Base-by-base conservation (phyloP, 2,797 vertebrate species). In the Myripristis jacobus region DNA sequence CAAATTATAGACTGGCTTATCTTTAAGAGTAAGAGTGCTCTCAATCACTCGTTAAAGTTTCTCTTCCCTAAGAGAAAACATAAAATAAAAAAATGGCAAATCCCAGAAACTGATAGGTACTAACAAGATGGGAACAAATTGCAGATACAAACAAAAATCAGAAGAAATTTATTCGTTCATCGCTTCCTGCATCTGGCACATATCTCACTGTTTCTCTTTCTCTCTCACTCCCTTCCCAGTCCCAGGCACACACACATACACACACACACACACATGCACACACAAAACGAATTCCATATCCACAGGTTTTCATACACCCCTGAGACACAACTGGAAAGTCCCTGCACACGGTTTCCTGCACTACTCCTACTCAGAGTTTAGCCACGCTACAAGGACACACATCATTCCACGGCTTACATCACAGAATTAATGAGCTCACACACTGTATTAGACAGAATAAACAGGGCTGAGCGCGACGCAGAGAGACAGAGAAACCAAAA, bases 271-370 rank as follows among this genome's bases (percentile, higher is more conserved):
- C 24, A 56, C 36, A 72, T 36, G 66, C 57, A 75, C 70, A 74
- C 62, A 25, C 70, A 66, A 61, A 80, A 81, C 66, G 87, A 75
- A 90, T 80, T 84, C 88, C 77, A 82, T 80, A 85, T 82, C 66
- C 82, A 75, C 76, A 66, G 67, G 70, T 83, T 89, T 88, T 89
- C 75, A 70, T 83, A 51, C 81, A 70, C 88, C 87, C 88, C 79
- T 43, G 84, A 89, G 86, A 87, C 73, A 53, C 59, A 75, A 84
- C 85, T 92, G 90, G 88, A 89, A 90, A 85, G 80, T 82, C 75
- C 90, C 60, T 13, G 59, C 13, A 1, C 58, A 75, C 41, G 4
- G 54, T 85, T 89, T 87, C 86, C 80, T 75, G 81, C 79, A 62
- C 47, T 73, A 82, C 91, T 89, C 90, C 90, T 84, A 83, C 84